These are phyloP conservation scores for Aspidiotus rigidus DNA, from an alignment of 2,888 invertebrate genomes.

Conservation along the genomic window DNA sequence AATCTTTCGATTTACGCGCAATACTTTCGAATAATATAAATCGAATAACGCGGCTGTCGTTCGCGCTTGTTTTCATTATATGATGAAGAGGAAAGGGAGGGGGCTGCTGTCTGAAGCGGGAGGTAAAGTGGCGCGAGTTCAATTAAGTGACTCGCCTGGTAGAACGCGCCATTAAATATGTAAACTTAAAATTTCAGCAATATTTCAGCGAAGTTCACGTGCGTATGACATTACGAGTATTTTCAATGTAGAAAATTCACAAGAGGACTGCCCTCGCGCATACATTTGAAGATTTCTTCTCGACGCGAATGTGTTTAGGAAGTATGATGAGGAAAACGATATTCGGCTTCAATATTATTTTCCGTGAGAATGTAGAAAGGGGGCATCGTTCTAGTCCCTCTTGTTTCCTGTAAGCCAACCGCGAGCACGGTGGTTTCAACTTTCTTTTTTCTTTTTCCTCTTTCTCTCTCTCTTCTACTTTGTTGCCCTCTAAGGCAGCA, in stretches of 20 bases:
- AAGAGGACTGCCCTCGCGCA: constrained; percentile 9
- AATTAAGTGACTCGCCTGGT: constrained; percentile 31
- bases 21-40: constrained; percentile 26
- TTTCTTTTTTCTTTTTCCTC: too few species aligned
- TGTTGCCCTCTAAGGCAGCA: background rate
- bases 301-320: too few species aligned
- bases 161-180: constrained; percentile 32
- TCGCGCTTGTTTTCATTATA: background rate
- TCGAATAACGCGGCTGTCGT: constrained; percentile 10
- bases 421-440: too few species aligned
- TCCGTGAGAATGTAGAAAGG: too few species aligned
- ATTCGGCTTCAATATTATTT: too few species aligned
- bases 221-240: constrained; percentile 26
- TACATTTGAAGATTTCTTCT: too few species aligned
- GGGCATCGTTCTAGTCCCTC: too few species aligned
- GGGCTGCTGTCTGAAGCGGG: background rate
- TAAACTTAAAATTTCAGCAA: constrained; percentile 32
- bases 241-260: constrained; percentile 29
- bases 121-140: constrained; percentile 7
- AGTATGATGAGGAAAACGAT: too few species aligned
- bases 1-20: constrained; percentile 28
- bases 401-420: too few species aligned
- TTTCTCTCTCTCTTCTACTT: background rate
- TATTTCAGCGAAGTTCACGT: constrained; percentile 31
- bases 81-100: constrained; percentile 15